Evolutionary conservation across 2,113 vertebrate genomes (phyloP), one percentile per base, ranked within the genome.

Genomic region (Aviceda subcristata): DNA sequence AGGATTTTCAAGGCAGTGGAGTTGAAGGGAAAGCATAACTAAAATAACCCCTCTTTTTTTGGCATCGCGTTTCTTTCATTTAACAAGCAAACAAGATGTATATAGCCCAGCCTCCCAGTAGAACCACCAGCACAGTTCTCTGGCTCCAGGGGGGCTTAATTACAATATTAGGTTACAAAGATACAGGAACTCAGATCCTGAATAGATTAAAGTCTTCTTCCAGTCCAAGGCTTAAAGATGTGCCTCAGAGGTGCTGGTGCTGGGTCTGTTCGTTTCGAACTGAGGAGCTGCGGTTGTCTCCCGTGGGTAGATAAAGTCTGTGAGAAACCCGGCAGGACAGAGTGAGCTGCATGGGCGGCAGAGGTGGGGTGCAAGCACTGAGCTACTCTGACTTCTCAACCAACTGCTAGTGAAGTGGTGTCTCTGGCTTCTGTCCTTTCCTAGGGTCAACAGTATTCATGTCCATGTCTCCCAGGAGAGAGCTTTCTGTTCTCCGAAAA

Each of bases 321-420:
- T 55, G 32, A 63, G 43, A 12, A 62, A 0, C 3, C 3, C 2
- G 1, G 12, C 19, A 63, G 20, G 2, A 9, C 7, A 50, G 10
- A 51, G 5, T 10, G 16, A 92, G 16, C 23, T 1, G 1, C 15
- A 3, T 7, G 34, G 30, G 10, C 34, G 38, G 23, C 16, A 43
- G 50, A 59, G 20, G 21, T n/a, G 11, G 20, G 15, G 4, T 53
- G 39, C 1, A 3, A 43, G 6, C 16, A 7, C 0, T 23, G 46
- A 87, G 24, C 11, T 41, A 11, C 26, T 2, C 0, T 21, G 24
- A 19, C 51, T 39, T 85, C 43, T 46, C 56, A 56, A 51, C 19
- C 34, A 46, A 24, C 27, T 83, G 53, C 18, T 53, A 27, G 4
- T 30, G 36, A 75, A 59, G 5, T 15, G 20, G 2, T 63, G 16